A percentile compares a stretch with the other conserved stretches of the same genome.
Conservation (phyloP, 2,113 vertebrate genomes). For the Cebidichthys violaceus region DNA sequence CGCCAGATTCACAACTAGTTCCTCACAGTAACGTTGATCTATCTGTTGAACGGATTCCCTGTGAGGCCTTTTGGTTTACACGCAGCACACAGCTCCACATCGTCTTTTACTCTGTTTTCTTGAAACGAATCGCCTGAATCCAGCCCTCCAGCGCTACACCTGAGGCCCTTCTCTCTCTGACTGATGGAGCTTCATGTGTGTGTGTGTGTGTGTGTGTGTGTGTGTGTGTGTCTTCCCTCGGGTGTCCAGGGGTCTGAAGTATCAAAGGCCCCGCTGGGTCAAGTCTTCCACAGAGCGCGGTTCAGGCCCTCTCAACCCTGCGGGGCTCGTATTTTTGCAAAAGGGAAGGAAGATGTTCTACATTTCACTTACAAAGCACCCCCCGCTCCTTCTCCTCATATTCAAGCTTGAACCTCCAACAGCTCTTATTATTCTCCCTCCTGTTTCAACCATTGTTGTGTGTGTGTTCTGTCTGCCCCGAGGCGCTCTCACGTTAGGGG, state of each 20-base stretch:
- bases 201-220: not conserved
- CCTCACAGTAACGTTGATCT: not conserved
- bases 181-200: constrained; percentile 20
- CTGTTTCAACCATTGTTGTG: constrained; percentile 31
- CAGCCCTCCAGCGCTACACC: not conserved
- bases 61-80: constrained; percentile 20
- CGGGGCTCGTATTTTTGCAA: constrained; percentile 46
- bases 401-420: constrained; percentile 21
- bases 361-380: constrained; percentile 58
- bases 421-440: constrained; percentile 57
- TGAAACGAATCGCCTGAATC: constrained; percentile 17
- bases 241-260: constrained; percentile 52
- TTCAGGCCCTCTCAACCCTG: constrained; percentile 38
- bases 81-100: constrained; percentile 8
- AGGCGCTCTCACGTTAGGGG: constrained; percentile 71
- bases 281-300: constrained; percentile 20
- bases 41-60: not conserved
- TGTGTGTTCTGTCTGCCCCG: constrained; percentile 35
- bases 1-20: too few relatives aligned
- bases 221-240: constrained; percentile 18
- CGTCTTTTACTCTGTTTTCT: constrained; percentile 19
- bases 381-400: constrained; percentile 42
- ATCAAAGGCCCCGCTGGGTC: constrained; percentile 50
- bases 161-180: constrained; percentile 7
- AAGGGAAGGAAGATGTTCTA: constrained; percentile 58